These are phyloP conservation scores for Bucorvus abyssinicus DNA, from an alignment of 2,797 vertebrate genomes.

Conservation along the genomic window DNA sequence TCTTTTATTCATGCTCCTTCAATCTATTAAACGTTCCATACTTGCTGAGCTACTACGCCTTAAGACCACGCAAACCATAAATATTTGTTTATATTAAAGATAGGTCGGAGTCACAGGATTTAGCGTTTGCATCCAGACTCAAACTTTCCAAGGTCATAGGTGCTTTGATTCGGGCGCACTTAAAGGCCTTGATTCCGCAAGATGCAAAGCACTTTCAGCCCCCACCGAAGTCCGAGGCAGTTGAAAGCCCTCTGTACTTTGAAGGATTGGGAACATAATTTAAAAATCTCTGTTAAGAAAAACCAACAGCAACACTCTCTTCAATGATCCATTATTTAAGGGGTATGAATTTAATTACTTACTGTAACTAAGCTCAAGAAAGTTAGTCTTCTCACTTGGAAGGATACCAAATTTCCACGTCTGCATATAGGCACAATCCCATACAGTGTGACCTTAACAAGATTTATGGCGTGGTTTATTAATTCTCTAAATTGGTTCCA, in stretches of 20 bases:
- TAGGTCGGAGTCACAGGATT: not conserved
- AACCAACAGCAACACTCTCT: not conserved
- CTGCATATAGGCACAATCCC: constrained; percentile 62
- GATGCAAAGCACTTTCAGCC: not conserved
- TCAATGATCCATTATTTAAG: constrained; percentile 66
- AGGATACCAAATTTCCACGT: constrained; percentile 70
- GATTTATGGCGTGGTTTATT: constrained; percentile 73
- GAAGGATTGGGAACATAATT: constrained; percentile 47
- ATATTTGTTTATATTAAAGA: constrained; percentile 26
- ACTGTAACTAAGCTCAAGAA: constrained; percentile 64
- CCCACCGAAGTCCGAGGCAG: not conserved
- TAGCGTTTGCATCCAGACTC: not conserved
- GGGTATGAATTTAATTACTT: constrained; percentile 68
- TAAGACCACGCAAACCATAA: constrained; percentile 21
- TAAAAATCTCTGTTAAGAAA: constrained; percentile 16
- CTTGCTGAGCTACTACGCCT: constrained; percentile 10
- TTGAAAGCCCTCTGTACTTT: constrained; percentile 16
- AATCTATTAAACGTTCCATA: constrained; percentile 4
- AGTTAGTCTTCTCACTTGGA: constrained; percentile 65
- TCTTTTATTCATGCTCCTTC: constrained; percentile 48
- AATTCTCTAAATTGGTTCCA: constrained; percentile 73
- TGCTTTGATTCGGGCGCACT: not conserved
- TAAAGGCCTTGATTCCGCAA: not conserved
- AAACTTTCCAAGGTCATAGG: not conserved
- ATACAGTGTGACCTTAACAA: constrained; percentile 68